A percentile compares a stretch with the other conserved stretches of the same genome.
Evolutionary conservation across 1,140 invertebrate species (phyloP).

Genomic region (Drosophila sp.): DNA sequence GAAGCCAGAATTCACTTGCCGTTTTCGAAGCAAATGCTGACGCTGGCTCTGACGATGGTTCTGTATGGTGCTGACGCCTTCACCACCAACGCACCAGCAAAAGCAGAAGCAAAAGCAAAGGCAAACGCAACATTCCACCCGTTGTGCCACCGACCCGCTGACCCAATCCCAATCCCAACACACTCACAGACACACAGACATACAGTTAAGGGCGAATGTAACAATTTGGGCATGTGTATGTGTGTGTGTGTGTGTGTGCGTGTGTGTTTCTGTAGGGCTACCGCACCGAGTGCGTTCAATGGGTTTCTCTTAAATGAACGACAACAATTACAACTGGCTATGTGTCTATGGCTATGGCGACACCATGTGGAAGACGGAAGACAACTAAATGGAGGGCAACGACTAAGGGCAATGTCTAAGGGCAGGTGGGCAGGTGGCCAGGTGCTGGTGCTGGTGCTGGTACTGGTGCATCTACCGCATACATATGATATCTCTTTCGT

Average conservation of each 20-base stretch:
- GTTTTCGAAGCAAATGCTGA: slow-evolving; percentile 6
- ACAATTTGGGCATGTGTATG: slow-evolving; percentile 4
- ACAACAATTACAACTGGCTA: slow-evolving; percentile 47
- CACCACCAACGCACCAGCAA: slow-evolving; percentile 35
- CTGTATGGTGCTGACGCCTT: slow-evolving; percentile 32
- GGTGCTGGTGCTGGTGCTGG: neutral
- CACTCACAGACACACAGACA: slow-evolving; percentile 30
- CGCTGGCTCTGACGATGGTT: slow-evolving; percentile 30
- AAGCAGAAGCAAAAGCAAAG: slow-evolving; percentile 38
- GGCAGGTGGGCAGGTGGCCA: neutral
- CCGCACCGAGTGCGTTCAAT: slow-evolving; percentile 33
- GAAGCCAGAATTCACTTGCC: slow-evolving; percentile 50
- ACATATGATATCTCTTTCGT: neutral
- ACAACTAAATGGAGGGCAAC: slow-evolving; percentile 11
- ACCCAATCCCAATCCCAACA: slow-evolving; percentile 63
- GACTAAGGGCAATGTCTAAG: slow-evolving; percentile 8
- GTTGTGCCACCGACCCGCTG: slow-evolving; percentile 73
- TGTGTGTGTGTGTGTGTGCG: slow-evolving; percentile 15
- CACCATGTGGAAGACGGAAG: slow-evolving; percentile 14
- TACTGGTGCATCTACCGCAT: neutral
- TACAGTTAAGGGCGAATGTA: slow-evolving; percentile 20
- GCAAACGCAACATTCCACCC: slow-evolving; percentile 69
- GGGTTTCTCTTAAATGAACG: slow-evolving; percentile 44
- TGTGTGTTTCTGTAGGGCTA: slow-evolving; percentile 25
- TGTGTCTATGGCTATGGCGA: slow-evolving; percentile 6